Evolutionary conservation across 2,888 invertebrate genomes (phyloP).

Genomic region (Patella depressa): DNA sequence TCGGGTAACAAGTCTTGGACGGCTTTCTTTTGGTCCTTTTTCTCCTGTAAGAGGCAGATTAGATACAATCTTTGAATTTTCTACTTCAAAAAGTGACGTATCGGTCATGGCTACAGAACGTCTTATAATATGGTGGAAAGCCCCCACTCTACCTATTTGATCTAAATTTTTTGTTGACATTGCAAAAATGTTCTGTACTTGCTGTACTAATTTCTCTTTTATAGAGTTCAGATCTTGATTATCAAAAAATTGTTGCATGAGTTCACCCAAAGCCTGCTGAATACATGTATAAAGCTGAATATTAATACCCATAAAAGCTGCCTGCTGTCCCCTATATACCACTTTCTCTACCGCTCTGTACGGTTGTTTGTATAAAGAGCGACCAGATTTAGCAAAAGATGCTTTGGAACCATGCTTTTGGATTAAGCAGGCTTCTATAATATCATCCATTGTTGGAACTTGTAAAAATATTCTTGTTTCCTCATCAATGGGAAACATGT

Average conservation of each 20-base stretch:
- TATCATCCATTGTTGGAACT: no score
- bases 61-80: neutral
- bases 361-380: no score
- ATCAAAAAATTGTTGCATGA: neutral
- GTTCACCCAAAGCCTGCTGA: neutral
- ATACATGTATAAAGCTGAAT: no score
- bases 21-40: slow-evolving; percentile 36
- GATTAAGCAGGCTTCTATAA: no score
- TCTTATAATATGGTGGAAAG: neutral
- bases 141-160: neutral
- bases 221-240: neutral
- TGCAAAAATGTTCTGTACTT: neutral
- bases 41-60: neutral
- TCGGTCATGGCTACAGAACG: neutral
- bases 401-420: no score
- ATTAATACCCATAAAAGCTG: no score
- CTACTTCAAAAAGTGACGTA: neutral
- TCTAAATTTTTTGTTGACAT: neutral
- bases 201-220: neutral
- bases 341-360: no score
- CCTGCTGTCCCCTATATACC: no score
- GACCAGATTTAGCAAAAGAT: no score
- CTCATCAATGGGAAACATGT: no score
- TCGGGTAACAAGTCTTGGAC: slow-evolving; percentile 29
- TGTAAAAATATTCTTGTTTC: no score